Evolutionary conservation across 2,888 invertebrate genomes (phyloP).

Genomic region (Thera britannica): DNA sequence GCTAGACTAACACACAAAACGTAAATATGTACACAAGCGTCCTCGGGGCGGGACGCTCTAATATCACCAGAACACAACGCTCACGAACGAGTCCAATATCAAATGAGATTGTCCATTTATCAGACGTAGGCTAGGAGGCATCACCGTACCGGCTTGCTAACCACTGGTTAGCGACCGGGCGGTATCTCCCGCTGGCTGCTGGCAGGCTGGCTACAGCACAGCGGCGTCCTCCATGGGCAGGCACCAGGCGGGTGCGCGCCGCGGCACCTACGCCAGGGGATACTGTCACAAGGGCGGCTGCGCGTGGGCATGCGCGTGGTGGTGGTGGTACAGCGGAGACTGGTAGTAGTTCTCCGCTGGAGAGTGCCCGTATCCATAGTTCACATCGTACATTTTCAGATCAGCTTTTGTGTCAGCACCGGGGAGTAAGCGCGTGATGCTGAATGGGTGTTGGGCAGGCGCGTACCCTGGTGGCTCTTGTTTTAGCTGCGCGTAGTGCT

Average conservation of each 20-base stretch:
- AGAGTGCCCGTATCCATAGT: conserved; percentile 82
- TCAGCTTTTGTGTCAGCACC: conserved; percentile 94
- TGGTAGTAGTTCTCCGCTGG: conserved; percentile 93
- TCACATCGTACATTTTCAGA: conserved; percentile 96
- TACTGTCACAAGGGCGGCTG: conserved; percentile 97
- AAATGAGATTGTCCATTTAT: conserved; percentile 61
- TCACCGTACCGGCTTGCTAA: conserved; percentile 3
- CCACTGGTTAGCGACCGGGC: conserved; percentile 4
- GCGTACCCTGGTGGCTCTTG: conserved; percentile 92
- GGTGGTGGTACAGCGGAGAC: conserved; percentile 90
- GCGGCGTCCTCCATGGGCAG: conserved; percentile 49
- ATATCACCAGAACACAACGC: conserved; percentile 80
- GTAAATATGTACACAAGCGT: conserved; percentile 75
- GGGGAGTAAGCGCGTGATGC: conserved; percentile 96
- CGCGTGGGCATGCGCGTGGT: conserved; percentile 88
- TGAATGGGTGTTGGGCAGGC: conserved; percentile 95
- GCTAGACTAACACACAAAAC: conserved; percentile 72
- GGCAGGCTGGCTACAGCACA: conserved; percentile 53
- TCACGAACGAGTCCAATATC: conserved; percentile 79
- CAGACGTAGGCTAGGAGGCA: conserved; percentile 21
- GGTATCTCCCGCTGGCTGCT: conserved; percentile 11
- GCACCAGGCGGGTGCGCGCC: conserved; percentile 63
- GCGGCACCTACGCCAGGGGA: conserved; percentile 91
- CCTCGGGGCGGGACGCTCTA: conserved; percentile 54
- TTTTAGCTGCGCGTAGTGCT: conserved; percentile 89